Conservation (phyloP, 2,797 vertebrate species). For the Kryptopterus vitreolus region DNA sequence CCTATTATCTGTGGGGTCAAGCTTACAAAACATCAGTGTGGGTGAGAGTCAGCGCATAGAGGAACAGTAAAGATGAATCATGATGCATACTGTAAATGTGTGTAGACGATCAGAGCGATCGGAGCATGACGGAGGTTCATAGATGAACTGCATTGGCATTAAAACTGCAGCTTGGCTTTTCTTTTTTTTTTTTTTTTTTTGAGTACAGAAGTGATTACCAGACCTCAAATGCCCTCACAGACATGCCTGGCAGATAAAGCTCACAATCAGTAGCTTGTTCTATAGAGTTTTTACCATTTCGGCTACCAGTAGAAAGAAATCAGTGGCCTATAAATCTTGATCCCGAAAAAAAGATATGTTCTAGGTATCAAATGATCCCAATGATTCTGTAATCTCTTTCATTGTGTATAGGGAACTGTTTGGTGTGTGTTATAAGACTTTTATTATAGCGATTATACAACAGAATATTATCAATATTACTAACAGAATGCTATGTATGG, state of each 20-base stretch:
- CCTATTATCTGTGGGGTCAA: neutral
- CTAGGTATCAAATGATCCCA: neutral
- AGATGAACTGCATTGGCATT: slow-evolving; percentile 35
- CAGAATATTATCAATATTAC: too few relatives aligned
- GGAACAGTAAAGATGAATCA: slow-evolving; percentile 46
- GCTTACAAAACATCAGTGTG: neutral
- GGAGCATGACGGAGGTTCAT: slow-evolving; percentile 43
- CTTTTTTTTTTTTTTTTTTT: slow-evolving; percentile 8
- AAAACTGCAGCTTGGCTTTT: slow-evolving; percentile 47
- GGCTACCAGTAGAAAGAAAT: neutral
- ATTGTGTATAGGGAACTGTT: neutral
- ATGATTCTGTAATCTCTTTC: neutral
- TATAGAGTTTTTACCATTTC: neutral
- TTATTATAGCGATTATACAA: too few relatives aligned
- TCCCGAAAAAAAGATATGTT: neutral
- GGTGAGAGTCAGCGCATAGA: neutral
- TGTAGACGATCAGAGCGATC: slow-evolving; percentile 35
- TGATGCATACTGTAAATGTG: slow-evolving; percentile 38
- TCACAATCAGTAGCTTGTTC: slow-evolving; percentile 42
- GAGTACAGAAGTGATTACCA: slow-evolving; percentile 42
- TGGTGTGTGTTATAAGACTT: neutral
- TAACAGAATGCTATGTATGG: too few relatives aligned
- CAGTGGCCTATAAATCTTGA: neutral
- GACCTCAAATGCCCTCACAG: slow-evolving; percentile 13
- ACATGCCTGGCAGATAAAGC: slow-evolving; percentile 25